Conservation (phyloP, 2,113 vertebrate species). For the Anguilla japonica region DNA sequence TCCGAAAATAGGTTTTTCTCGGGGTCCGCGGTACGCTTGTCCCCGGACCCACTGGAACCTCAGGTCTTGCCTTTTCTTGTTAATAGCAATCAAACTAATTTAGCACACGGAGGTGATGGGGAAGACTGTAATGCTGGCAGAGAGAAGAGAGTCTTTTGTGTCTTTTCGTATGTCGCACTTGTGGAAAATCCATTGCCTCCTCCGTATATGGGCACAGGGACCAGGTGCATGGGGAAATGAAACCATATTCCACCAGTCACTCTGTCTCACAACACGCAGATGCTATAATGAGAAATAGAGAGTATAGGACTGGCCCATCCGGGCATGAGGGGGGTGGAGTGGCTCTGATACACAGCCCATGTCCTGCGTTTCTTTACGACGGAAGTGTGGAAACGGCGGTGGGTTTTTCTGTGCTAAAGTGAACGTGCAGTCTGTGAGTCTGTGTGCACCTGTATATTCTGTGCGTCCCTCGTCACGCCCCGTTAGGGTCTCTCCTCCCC, state of each 20-base stretch:
- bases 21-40: not conserved
- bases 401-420: not conserved
- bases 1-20: not conserved
- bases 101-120: not conserved
- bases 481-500: not conserved
- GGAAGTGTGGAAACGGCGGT: not conserved
- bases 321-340: no score
- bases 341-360: no score
- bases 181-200: not conserved
- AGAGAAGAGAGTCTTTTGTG: not conserved
- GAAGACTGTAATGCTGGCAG: not conserved
- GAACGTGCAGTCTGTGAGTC: not conserved
- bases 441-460: not conserved
- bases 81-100: slow-evolving; percentile 5
- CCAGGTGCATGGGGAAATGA: not conserved
- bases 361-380: no score
- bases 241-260: no score
- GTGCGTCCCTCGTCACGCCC: not conserved
- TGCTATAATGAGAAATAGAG: not conserved
- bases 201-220: not conserved
- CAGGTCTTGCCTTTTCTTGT: slow-evolving; percentile 2
- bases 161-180: not conserved
- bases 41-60: not conserved
- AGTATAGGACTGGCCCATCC: not conserved
- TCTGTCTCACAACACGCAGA: not conserved